Evolutionary conservation across 2,113 vertebrate species (phyloP).

Genomic region (Scomber colias): DNA sequence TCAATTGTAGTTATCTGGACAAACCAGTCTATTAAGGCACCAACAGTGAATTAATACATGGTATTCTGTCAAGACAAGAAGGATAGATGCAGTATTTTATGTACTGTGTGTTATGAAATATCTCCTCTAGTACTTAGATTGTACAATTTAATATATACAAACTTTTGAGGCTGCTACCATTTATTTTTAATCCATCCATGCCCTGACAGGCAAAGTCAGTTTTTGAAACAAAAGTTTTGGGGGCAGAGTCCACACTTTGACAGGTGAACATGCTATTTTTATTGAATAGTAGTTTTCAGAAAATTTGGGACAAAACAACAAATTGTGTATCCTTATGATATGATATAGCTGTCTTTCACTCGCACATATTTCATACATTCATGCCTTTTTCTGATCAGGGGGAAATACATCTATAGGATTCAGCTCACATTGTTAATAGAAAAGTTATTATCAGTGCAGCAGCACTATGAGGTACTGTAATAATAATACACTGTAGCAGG

Average conservation of each 20-base stretch:
- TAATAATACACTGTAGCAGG: neutral
- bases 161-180: constrained; percentile 42
- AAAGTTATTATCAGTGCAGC: constrained; percentile 6
- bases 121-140: constrained; percentile 33
- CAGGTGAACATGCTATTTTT: no score
- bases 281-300: neutral
- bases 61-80: constrained; percentile 34
- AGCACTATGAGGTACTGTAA: neutral
- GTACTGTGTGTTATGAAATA: constrained; percentile 42
- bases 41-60: constrained; percentile 27
- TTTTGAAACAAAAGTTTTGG: neutral
- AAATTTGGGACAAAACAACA: neutral
- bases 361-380: neutral
- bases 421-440: constrained; percentile 9
- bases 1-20: constrained; percentile 43
- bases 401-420: constrained; percentile 6
- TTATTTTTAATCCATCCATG: constrained; percentile 25
- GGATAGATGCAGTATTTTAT: constrained; percentile 41
- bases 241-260: neutral
- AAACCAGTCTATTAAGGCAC: constrained; percentile 21
- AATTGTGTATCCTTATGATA: neutral
- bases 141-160: constrained; percentile 42
- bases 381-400: neutral
- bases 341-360: constrained; percentile 10
- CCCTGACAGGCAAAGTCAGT: constrained; percentile 14